Percentiles rank a stretch among this genome's conserved stretches.
Evolutionary conservation across 2,888 invertebrate genomes (phyloP).

Genomic region (Noctua fimbriata): DNA sequence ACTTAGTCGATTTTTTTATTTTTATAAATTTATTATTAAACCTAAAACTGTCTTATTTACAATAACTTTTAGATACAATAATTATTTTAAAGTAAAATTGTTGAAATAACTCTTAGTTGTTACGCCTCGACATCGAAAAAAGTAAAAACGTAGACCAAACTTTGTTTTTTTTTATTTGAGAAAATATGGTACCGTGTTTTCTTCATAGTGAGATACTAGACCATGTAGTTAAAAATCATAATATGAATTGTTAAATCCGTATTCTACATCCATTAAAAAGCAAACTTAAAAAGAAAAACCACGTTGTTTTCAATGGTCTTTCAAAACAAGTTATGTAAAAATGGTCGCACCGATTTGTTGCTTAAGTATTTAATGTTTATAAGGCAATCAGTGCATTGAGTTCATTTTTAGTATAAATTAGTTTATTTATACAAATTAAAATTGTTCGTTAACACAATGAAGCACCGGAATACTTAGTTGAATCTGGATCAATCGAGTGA

Average conservation of each 20-base stretch:
- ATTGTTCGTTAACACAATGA: constrained; percentile 32
- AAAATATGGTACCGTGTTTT: not conserved
- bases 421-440: constrained; percentile 28
- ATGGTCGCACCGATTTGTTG: constrained; percentile 14
- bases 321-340: constrained; percentile 1
- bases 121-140: too few species aligned
- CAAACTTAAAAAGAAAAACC: not conserved
- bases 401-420: constrained; percentile 46
- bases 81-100: too few species aligned
- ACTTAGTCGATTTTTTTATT: too few species aligned
- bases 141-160: too few species aligned
- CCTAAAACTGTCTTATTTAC: too few species aligned
- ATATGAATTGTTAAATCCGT: not conserved
- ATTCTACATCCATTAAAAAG: not conserved
- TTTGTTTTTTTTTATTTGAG: too few species aligned
- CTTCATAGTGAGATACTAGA: not conserved
- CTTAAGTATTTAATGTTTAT: constrained; percentile 24
- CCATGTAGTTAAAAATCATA: not conserved
- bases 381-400: constrained; percentile 25
- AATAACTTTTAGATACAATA: too few species aligned
- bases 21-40: too few species aligned
- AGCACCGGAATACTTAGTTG: not conserved
- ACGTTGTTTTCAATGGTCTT: not conserved
- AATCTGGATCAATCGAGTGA: constrained; percentile 15
- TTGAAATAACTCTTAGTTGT: too few species aligned